Conservation (phyloP, 2,797 vertebrate genomes). For the Gymnoscopelus braueri region DNA sequence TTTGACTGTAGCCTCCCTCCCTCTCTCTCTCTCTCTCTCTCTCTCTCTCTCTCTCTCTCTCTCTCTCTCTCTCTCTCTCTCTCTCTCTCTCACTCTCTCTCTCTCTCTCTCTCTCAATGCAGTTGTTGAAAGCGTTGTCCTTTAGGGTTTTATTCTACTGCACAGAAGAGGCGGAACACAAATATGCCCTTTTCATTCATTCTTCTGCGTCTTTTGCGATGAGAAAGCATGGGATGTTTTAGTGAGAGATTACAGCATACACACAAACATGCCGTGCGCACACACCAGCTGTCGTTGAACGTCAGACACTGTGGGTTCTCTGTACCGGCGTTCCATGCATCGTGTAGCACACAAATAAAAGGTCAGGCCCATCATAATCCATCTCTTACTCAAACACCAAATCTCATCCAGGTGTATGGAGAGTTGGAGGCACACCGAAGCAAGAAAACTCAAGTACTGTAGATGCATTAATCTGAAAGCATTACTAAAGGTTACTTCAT, state of each 20-base stretch:
- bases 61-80: conserved; percentile 40
- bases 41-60: conserved; percentile 19
- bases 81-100: conserved; percentile 29
- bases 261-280: conserved; percentile 56
- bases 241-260: conserved; percentile 69
- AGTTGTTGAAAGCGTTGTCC: conserved; percentile 70
- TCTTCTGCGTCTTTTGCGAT: conserved; percentile 66
- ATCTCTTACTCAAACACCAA: conserved; percentile 63
- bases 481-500: conserved; percentile 72
- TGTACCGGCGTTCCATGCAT: conserved; percentile 63
- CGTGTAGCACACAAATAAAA: conserved; percentile 73
- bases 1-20: conserved; percentile 74
- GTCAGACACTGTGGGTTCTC: conserved; percentile 33
- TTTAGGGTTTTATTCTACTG: conserved; percentile 49
- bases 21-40: conserved; percentile 26
- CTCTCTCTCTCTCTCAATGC: conserved; percentile 39
- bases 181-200: conserved; percentile 76
- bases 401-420: conserved; percentile 60
- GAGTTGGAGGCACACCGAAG: conserved; percentile 59
- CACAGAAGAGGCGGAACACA: conserved; percentile 68
- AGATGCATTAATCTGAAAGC: conserved; percentile 69
- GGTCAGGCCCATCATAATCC: conserved; percentile 80
- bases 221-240: conserved; percentile 68
- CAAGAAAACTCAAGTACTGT: conserved; percentile 52
- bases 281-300: conserved; percentile 63